phyloP scores from a whole-genome alignment of 1,140 invertebrate species.

The Drosophila virilis region DNA sequence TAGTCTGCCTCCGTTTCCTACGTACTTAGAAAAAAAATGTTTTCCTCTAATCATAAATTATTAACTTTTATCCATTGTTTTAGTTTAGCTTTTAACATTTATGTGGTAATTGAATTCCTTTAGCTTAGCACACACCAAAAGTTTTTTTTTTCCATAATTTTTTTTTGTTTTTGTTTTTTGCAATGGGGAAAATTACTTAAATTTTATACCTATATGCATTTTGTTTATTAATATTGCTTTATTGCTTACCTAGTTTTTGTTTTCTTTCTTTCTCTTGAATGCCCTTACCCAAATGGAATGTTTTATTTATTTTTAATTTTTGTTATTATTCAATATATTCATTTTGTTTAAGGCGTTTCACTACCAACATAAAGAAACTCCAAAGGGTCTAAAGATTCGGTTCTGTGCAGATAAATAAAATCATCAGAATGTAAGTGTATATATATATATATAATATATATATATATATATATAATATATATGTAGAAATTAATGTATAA shows the following conservation, averaged over 20 bases:
- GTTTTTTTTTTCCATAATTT: conserved; percentile 14
- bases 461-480: conserved; percentile 11
- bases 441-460: conserved; percentile 15
- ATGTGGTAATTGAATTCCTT: conserved; percentile 42
- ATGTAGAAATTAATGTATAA: conserved; percentile 35
- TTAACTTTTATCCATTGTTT: background rate
- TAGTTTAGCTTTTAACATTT: conserved; percentile 28
- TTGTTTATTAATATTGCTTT: conserved; percentile 65
- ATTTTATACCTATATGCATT: conserved; percentile 21
- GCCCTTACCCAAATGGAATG: conserved; percentile 51
- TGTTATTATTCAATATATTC: background rate
- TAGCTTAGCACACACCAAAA: conserved; percentile 44
- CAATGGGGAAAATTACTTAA: conserved; percentile 54
- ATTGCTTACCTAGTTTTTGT: conserved; percentile 48
- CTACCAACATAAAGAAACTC: conserved; percentile 43
- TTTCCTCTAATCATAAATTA: conserved; percentile 12
- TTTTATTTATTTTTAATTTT: conserved; percentile 9
- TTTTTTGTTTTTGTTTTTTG: conserved; percentile 39
- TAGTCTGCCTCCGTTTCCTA: background rate
- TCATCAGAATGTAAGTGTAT: background rate
- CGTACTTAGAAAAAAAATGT: conserved; percentile 4
- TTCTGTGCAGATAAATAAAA: background rate
- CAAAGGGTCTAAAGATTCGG: background rate
- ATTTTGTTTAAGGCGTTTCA: conserved; percentile 63
- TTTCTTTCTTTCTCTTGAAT: conserved; percentile 28